Base-by-base conservation (phyloP, 1,140 invertebrate genomes). In the Mylabris phalerata region DNA sequence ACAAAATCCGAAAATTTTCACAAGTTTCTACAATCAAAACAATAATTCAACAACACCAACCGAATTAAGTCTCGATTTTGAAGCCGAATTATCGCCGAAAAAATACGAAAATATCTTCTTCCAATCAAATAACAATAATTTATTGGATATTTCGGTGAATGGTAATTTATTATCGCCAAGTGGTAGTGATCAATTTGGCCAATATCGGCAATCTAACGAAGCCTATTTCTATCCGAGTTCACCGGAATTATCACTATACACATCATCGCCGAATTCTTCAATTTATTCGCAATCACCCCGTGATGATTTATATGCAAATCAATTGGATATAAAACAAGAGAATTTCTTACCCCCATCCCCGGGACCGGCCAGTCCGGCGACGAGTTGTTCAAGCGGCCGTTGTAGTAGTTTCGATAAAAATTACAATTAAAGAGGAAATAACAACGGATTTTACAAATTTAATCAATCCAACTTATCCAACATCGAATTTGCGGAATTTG, bases 401-500 rank as follows among this genome's bases (percentile, higher is more conserved):
- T 32, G 32, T 32, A 32, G 7, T 7, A 32, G 32, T 32, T 32
- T 32, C 32, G 32, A 32, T 5, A 4, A 32, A n/a, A 7, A 32
- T 32, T 32, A 7, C 32, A 32, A 71, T 73, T 19, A 73, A 73
- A 55, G 67, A 73, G 50, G 72, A 73, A 48, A 64, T 25, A 66
- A 69, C 0, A 66, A 69, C 3, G 69, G 69, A 25, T 71, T 81
- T 10, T 66, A 77, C 5, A 74, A 75, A 32, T 32, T 2, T 19
- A 19, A 75, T 80, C 45, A 75, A 79, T 40, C 76, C 77, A 72
- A 59, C 56, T 13, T 78, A 77, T 46, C 76, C 76, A 71, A 55
- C 63, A 42, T 49, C 51, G 9, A 56, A 57, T 11, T 50, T 71
- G 7, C 32, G 63, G 51, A 40, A 68, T 4, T 64, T 77, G 46